Percentiles rank a stretch among this genome's conserved stretches.
Evolutionary conservation across 2,888 invertebrate species (phyloP).

Genomic region (Epinotia nisella): DNA sequence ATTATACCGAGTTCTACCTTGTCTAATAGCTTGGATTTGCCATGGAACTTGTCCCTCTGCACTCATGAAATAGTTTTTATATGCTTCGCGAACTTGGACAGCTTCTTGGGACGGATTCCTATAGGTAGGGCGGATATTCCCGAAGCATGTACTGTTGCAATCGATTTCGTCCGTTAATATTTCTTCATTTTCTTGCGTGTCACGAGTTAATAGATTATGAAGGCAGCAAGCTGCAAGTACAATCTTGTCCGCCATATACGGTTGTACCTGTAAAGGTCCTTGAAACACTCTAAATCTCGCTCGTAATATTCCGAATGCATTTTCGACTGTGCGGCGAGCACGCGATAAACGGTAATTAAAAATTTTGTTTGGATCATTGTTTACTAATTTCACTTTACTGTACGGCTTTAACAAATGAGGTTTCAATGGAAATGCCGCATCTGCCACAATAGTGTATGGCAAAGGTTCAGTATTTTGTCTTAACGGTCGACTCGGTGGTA

Average conservation of each 20-base stretch:
- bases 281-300: slow-evolving; percentile 15
- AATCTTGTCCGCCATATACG: slow-evolving; percentile 27
- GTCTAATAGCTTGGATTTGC: slow-evolving; percentile 46
- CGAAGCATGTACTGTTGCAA: background rate
- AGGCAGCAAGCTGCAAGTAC: slow-evolving; percentile 25
- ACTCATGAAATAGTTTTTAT: slow-evolving; percentile 43
- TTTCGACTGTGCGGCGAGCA: slow-evolving; percentile 14
- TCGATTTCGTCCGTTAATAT: background rate
- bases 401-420: slow-evolving; percentile 6
- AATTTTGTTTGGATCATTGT: slow-evolving; percentile 5
- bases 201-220: background rate
- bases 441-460: slow-evolving; percentile 22
- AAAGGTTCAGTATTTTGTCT: slow-evolving; percentile 1
- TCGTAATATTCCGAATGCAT: slow-evolving; percentile 11
- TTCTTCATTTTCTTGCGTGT: background rate
- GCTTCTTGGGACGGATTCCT: slow-evolving; percentile 45
- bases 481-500: slow-evolving; percentile 9
- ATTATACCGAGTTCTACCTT: slow-evolving; percentile 37
- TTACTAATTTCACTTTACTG: slow-evolving; percentile 20
- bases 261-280: slow-evolving; percentile 26
- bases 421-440: slow-evolving; percentile 32
- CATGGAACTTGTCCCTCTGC: slow-evolving; percentile 45
- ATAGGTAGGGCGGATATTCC: background rate
- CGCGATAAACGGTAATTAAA: slow-evolving; percentile 18
- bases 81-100: slow-evolving; percentile 45